These are phyloP conservation scores for Yponomeuta cagnagella DNA, from an alignment of 2,888 invertebrate genomes.

Conservation along the genomic window DNA sequence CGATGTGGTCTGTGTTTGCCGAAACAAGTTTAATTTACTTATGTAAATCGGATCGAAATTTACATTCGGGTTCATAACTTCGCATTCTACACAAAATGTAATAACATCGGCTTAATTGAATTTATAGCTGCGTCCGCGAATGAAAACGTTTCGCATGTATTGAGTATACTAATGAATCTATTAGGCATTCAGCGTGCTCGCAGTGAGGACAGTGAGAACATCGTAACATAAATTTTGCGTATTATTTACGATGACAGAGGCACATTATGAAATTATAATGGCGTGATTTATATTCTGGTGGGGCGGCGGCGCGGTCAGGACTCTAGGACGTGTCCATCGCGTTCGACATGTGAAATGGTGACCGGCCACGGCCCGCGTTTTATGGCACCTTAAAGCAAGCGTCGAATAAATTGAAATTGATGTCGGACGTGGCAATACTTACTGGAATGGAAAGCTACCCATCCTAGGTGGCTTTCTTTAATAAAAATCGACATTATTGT, in stretches of 20 bases:
- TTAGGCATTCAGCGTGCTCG: conserved; percentile 58
- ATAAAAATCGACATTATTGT: too few species aligned
- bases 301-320: conserved; percentile 38
- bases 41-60: conserved; percentile 55
- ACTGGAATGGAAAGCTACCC: too few species aligned
- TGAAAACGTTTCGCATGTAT: conserved; percentile 62
- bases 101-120: conserved; percentile 59
- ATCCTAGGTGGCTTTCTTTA: too few species aligned
- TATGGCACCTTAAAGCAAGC: neutral
- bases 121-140: conserved; percentile 69
- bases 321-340: conserved; percentile 47
- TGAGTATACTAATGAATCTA: conserved; percentile 40
- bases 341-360: conserved; percentile 32
- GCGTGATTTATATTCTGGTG: conserved; percentile 49
- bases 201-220: conserved; percentile 67
- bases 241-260: conserved; percentile 72
- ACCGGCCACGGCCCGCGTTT: neutral
- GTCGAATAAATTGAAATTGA: neutral
- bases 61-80: conserved; percentile 51
- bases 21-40: conserved; percentile 27
- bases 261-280: conserved; percentile 74
- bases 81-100: conserved; percentile 46
- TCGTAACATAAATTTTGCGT: conserved; percentile 76
- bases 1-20: neutral
- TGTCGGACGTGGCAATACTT: neutral